These are phyloP conservation scores for Oenanthe melanoleuca DNA, from an alignment of 2,113 vertebrate genomes.

Conservation along the genomic window DNA sequence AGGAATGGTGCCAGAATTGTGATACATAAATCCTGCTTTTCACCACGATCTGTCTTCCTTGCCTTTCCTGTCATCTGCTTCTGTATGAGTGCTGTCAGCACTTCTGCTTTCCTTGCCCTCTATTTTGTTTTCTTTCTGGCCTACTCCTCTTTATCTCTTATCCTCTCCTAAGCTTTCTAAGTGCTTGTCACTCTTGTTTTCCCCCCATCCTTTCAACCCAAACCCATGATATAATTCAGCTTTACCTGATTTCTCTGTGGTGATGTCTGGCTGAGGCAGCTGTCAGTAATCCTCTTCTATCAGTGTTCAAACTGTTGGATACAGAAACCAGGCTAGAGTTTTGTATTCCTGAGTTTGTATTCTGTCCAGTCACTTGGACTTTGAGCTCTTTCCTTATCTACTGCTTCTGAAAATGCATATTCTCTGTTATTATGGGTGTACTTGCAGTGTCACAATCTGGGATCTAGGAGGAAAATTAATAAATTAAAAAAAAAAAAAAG, in stretches of 20 bases:
- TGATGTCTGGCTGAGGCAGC: not conserved
- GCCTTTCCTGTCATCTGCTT: conserved; percentile 25
- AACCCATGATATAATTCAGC: not conserved
- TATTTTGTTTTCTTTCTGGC: conserved; percentile 21
- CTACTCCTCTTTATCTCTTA: not conserved
- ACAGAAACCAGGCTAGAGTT: not conserved
- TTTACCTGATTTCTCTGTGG: not conserved
- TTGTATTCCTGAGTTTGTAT: not conserved
- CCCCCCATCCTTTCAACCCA: not conserved
- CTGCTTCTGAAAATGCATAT: not conserved
- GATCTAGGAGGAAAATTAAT: not conserved
- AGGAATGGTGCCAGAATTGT: not conserved
- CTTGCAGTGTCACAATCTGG: not conserved
- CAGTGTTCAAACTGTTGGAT: not conserved
- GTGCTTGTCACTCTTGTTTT: not conserved
- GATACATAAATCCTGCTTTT: conserved; percentile 15
- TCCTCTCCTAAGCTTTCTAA: not conserved
- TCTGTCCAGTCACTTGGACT: not conserved
- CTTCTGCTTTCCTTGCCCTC: not conserved
- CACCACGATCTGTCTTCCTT: not conserved
- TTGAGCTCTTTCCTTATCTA: not conserved
- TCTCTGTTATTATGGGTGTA: not conserved
- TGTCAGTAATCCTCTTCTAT: not conserved
- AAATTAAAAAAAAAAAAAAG: not conserved
- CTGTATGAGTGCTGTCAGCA: conserved; percentile 26